Conservation (phyloP, 2,888 invertebrate genomes). For the Tenthredo scrophulariae region DNA sequence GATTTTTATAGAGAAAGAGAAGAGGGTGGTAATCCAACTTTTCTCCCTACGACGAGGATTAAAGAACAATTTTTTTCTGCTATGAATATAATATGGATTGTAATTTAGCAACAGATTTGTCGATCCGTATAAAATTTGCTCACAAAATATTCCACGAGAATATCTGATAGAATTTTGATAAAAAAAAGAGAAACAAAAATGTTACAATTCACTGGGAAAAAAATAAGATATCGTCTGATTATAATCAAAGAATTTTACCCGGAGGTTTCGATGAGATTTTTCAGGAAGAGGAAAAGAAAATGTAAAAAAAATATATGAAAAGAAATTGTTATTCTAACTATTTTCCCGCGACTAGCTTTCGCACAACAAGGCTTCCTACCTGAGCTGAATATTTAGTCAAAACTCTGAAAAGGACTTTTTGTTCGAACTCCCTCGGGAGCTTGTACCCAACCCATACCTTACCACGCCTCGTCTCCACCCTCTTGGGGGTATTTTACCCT, state of each 20-base stretch:
- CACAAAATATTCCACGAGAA: too few species aligned
- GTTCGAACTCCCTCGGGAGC: not conserved
- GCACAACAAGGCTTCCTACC: conserved; percentile 15
- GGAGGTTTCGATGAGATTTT: not conserved
- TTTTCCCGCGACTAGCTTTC: conserved; percentile 9
- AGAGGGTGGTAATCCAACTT: too few species aligned
- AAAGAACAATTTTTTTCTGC: too few species aligned
- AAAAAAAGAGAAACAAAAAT: too few species aligned
- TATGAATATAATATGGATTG: too few species aligned
- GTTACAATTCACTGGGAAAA: not conserved
- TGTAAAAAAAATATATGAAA: not conserved
- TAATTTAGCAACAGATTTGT: too few species aligned
- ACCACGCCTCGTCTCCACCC: not conserved
- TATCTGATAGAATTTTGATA: too few species aligned
- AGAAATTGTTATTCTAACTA: not conserved
- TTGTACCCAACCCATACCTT: conserved; percentile 11
- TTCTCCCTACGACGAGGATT: too few species aligned
- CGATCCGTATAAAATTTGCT: too few species aligned
- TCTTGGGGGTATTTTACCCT: not conserved
- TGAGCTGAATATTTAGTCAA: conserved; percentile 18
- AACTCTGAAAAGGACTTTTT: conserved; percentile 27
- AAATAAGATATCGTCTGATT: not conserved
- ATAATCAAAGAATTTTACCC: not conserved
- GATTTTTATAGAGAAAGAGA: too few species aligned
- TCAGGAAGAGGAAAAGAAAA: not conserved